Conservation (phyloP, 30 jellyfish, hydroid and myxozoan species). For the Pseudorhiza aurosa region DNA sequence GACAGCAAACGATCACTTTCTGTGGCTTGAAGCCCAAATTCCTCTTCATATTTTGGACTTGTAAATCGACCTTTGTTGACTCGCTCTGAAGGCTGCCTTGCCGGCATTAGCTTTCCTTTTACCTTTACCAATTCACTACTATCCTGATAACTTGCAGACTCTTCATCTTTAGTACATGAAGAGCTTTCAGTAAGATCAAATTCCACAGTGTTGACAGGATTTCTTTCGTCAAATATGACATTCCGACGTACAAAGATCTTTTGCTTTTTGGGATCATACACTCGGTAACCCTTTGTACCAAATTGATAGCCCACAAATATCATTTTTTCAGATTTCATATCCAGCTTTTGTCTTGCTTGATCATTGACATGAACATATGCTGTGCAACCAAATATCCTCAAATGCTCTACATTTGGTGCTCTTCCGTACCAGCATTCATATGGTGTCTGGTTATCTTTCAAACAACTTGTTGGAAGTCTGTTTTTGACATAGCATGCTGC, state of each 20-base stretch:
- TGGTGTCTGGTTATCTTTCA: not conserved
- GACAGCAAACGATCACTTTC: not conserved
- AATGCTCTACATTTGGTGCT: not conserved
- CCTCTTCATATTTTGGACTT: not conserved
- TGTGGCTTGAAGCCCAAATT: not conserved
- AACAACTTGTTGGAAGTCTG: not conserved
- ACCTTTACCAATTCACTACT: not conserved
- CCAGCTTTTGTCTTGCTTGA: not conserved
- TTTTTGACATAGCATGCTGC: not conserved
- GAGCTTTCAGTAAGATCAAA: not conserved
- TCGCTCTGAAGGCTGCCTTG: not conserved
- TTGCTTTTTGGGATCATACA: not conserved
- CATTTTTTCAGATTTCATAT: not conserved
- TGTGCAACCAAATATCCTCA: slow-evolving; percentile 1
- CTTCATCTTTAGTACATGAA: not conserved
- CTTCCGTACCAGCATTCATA: not conserved
- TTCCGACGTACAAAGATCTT: not conserved
- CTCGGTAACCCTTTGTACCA: not conserved
- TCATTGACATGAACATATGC: not conserved
- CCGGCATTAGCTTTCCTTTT: not conserved
- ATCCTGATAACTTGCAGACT: not conserved
- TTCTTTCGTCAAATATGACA: not conserved
- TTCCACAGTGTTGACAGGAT: not conserved
- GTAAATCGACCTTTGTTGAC: not conserved
- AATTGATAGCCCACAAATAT: not conserved